These are phyloP conservation scores for Ooceraea biroi DNA, from an alignment of 1,140 invertebrate species.

Conservation along the genomic window DNA sequence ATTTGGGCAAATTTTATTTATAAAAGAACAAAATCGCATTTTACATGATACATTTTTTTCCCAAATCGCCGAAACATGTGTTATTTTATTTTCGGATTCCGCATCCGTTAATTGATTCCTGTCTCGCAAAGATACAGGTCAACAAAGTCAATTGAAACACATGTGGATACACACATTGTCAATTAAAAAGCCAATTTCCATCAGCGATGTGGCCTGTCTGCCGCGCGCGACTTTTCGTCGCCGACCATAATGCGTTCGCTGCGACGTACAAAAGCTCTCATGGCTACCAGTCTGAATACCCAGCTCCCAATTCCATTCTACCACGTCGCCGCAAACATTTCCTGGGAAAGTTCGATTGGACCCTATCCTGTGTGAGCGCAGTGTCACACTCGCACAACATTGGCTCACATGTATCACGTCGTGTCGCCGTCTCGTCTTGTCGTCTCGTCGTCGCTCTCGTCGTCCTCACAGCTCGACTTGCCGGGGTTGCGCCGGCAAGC, in stretches of 20 bases:
- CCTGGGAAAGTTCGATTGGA: conserved; percentile 66
- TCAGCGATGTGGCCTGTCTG: conserved; percentile 11
- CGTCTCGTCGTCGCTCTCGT: not conserved
- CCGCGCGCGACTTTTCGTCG: conserved; percentile 34
- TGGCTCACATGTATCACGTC: not conserved
- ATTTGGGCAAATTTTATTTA: not conserved
- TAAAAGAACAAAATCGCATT: not conserved
- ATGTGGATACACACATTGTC: conserved; percentile 44
- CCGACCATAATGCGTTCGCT: conserved; percentile 15
- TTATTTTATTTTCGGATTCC: not conserved
- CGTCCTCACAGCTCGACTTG: conserved; percentile 23
- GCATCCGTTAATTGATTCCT: not conserved
- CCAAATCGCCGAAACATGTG: not conserved
- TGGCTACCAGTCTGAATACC: conserved; percentile 23
- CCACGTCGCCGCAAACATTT: conserved; percentile 58
- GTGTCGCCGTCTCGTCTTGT: conserved; percentile 14
- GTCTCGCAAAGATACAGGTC: not conserved
- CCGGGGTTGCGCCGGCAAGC: conserved; percentile 27
- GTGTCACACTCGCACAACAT: not conserved
- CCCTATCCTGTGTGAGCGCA: not conserved
- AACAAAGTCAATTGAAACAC: conserved; percentile 27
- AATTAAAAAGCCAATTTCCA: conserved; percentile 71
- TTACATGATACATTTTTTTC: conserved; percentile 1
- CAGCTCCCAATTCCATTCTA: conserved; percentile 53
- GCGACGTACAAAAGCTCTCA: conserved; percentile 41